Evolutionary conservation across 2,888 invertebrate species (phyloP).

Genomic region (Aplocera efformata): DNA sequence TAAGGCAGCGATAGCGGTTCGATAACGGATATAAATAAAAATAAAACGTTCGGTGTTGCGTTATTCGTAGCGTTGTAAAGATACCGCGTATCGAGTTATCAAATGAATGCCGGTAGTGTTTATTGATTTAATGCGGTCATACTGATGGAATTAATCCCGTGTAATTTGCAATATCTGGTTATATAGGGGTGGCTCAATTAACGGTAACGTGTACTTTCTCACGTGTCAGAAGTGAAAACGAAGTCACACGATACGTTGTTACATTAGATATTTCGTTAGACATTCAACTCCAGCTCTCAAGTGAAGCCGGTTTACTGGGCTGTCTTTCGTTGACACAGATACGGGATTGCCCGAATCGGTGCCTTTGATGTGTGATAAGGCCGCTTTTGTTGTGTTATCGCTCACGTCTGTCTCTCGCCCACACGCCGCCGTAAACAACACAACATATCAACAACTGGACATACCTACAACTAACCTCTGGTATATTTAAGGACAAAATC

Average conservation of each 20-base stretch:
- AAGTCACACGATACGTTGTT: too few species aligned
- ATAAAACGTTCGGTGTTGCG: slow-evolving; percentile 66
- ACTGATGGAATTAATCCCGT: slow-evolving; percentile 34
- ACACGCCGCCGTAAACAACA: slow-evolving; percentile 31
- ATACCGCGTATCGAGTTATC: slow-evolving; percentile 40
- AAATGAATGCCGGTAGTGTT: slow-evolving; percentile 45
- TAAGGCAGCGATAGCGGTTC: slow-evolving; percentile 53
- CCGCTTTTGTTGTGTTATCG: slow-evolving; percentile 45
- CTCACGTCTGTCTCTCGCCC: slow-evolving; percentile 42
- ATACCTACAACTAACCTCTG: too few species aligned
- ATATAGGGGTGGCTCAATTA: slow-evolving; percentile 7
- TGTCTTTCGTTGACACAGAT: slow-evolving; percentile 25
- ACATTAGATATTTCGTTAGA: background rate
- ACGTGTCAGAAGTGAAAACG: too few species aligned
- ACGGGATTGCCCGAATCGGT: slow-evolving; percentile 35
- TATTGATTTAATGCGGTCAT: slow-evolving; percentile 43
- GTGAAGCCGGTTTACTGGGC: slow-evolving; percentile 10
- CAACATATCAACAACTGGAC: slow-evolving; percentile 1
- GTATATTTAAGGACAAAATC: too few species aligned
- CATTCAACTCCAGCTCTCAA: slow-evolving; percentile 1
- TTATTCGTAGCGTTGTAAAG: slow-evolving; percentile 56
- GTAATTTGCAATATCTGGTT: slow-evolving; percentile 41
- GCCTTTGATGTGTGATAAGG: slow-evolving; percentile 55
- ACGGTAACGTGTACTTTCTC: too few species aligned
- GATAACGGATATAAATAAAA: slow-evolving; percentile 67